These are phyloP conservation scores for Trissoscelio sp. DNA, from an alignment of 2,888 invertebrate species.

Conservation along the genomic window DNA sequence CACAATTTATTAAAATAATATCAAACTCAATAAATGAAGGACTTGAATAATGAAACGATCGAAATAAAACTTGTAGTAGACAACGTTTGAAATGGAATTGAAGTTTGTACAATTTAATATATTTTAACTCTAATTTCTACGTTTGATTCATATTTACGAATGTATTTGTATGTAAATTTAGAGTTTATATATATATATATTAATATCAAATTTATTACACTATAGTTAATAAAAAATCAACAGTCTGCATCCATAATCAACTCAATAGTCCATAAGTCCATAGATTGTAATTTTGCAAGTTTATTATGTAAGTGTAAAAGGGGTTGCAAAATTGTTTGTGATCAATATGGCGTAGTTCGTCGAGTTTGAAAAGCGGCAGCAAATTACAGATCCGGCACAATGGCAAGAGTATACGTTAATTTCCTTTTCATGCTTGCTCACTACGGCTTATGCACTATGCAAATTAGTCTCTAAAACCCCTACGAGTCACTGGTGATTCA, in stretches of 20 bases:
- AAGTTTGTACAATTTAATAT: no score
- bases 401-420: constrained; percentile 60
- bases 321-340: constrained; percentile 48
- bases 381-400: constrained; percentile 61
- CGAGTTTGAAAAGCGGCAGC: constrained; percentile 40
- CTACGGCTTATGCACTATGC: constrained; percentile 61
- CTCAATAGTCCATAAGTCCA: constrained; percentile 4
- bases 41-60: not conserved
- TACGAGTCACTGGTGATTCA: constrained; percentile 63
- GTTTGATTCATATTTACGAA: no score
- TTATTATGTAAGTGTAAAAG: constrained; percentile 18
- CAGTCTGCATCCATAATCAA: constrained; percentile 6
- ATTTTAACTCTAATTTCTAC: no score
- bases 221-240: no score
- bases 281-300: constrained; percentile 30
- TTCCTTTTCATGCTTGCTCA: constrained; percentile 61
- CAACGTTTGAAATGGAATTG: no score
- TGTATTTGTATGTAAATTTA: no score
- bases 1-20: not conserved
- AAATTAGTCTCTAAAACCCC: constrained; percentile 59
- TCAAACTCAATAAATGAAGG: not conserved
- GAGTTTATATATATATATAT: no score
- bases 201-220: no score
- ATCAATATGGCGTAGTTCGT: constrained; percentile 42
- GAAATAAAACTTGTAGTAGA: no score